Conservation (phyloP, 1,140 invertebrate species). For the Nasonia longicornis region DNA sequence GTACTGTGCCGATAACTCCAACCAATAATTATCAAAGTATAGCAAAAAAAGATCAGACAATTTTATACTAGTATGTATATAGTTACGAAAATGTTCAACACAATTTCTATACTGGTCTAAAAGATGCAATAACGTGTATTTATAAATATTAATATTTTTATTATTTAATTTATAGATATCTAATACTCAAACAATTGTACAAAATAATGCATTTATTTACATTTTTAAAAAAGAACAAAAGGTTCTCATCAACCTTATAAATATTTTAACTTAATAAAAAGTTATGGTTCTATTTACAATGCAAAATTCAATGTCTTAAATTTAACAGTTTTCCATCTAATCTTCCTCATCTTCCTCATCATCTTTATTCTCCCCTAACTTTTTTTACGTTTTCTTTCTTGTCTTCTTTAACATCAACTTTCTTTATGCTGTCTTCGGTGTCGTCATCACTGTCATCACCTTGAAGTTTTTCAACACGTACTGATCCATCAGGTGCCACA, state of each 20-base stretch:
- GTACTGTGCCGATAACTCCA: conserved; percentile 56
- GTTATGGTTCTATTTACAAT: conserved; percentile 36
- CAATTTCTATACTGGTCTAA: conserved; percentile 32
- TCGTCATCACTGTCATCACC: conserved; percentile 39
- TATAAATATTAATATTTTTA: conserved; percentile 38
- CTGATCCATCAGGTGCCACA: conserved; percentile 71
- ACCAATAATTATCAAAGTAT: conserved; percentile 67
- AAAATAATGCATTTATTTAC: conserved; percentile 49
- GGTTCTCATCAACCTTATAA: conserved; percentile 35
- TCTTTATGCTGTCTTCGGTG: conserved; percentile 31
- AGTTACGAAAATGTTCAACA: conserved; percentile 39
- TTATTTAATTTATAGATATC: conserved; percentile 27
- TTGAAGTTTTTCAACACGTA: conserved; percentile 58
- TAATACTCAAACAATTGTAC: conserved; percentile 35
- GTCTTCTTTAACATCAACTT: conserved; percentile 14
- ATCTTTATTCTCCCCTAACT: conserved; percentile 9
- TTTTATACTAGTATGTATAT: conserved; percentile 61
- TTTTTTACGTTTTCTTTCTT: conserved; percentile 12
- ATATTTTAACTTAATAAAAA: conserved; percentile 32
- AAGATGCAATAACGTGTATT: conserved; percentile 18
- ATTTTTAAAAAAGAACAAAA: conserved; percentile 36
- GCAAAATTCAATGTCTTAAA: conserved; percentile 1
- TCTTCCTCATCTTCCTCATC: conserved; percentile 5
- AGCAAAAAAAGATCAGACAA: conserved; percentile 67
- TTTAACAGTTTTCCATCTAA: conserved; percentile 10